These are phyloP conservation scores for Magallana ariakensis DNA, from an alignment of 1,140 invertebrate genomes.

Conservation along the genomic window DNA sequence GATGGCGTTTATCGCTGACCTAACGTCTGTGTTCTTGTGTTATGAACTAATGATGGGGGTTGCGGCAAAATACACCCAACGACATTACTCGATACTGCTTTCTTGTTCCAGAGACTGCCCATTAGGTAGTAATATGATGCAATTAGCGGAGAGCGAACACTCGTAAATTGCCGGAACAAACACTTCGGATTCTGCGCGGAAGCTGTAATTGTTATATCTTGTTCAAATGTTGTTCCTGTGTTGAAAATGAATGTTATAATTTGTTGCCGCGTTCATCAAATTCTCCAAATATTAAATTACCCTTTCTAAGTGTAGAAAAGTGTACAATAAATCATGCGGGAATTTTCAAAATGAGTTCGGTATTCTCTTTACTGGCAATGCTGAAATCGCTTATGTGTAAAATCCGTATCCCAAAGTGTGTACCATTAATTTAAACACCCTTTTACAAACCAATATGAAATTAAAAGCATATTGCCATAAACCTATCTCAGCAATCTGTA, in stretches of 20 bases:
- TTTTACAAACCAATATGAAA: background rate
- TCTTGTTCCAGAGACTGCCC: constrained; percentile 14
- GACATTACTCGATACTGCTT: constrained; percentile 32
- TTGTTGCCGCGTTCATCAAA: background rate
- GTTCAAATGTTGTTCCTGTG: background rate
- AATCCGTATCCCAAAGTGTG: constrained; percentile 10
- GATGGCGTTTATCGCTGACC: constrained; percentile 19
- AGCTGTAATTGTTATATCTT: background rate
- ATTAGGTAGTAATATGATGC: constrained; percentile 3
- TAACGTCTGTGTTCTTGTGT: constrained; percentile 16
- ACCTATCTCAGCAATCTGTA: constrained; percentile 22
- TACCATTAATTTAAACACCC: background rate
- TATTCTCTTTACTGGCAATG: no score
- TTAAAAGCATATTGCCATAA: constrained; percentile 37
- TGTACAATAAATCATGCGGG: background rate
- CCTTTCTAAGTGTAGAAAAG: background rate
- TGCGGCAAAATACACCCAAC: constrained; percentile 11
- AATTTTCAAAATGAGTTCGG: background rate
- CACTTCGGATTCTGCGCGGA: constrained; percentile 24
- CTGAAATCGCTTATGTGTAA: background rate
- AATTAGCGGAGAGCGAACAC: constrained; percentile 20
- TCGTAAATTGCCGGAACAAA: constrained; percentile 30
- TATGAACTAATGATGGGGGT: constrained; percentile 19
- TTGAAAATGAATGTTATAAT: constrained; percentile 12
- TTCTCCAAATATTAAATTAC: constrained; percentile 10